phyloP scores from a whole-genome alignment of 2,113 vertebrate genomes.

The Pantherophis guttatus region DNA sequence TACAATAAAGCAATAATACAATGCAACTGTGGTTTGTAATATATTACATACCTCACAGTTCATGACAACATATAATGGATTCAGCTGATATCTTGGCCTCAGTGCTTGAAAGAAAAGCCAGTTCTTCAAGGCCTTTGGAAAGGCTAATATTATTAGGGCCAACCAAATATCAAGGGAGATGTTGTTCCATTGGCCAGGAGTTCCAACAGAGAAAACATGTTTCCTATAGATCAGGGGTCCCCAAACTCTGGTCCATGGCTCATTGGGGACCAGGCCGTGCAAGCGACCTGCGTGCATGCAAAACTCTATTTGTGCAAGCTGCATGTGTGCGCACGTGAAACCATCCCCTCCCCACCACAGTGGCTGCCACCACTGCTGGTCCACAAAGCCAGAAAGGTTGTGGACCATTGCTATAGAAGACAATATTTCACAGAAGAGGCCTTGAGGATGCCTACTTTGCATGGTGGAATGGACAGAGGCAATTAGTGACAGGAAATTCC shows the following conservation, averaged over 20 bases:
- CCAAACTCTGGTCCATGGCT: not conserved
- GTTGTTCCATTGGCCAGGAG: not conserved
- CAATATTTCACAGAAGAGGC: not conserved
- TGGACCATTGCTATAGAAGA: not conserved
- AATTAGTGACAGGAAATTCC: not conserved
- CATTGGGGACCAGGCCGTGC: not conserved
- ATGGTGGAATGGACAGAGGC: not conserved
- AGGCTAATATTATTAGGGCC: not conserved
- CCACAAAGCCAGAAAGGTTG: not conserved
- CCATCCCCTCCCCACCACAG: too few relatives aligned
- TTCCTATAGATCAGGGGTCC: not conserved
- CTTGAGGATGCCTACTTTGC: not conserved
- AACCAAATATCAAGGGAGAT: not conserved
- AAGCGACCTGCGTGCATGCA: not conserved
- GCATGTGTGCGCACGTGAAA: too few relatives aligned
- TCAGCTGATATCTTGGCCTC: not conserved
- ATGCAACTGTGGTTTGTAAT: not conserved
- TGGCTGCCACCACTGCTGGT: not conserved
- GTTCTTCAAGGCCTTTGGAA: not conserved
- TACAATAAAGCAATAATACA: not conserved
- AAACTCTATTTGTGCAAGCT: not conserved
- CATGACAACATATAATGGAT: not conserved
- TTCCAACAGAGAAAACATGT: not conserved
- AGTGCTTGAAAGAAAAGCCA: not conserved
- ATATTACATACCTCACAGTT: not conserved